These are phyloP conservation scores for Caenorhabditis auriculariae DNA, from an alignment of 2,888 invertebrate genomes.

Conservation along the genomic window DNA sequence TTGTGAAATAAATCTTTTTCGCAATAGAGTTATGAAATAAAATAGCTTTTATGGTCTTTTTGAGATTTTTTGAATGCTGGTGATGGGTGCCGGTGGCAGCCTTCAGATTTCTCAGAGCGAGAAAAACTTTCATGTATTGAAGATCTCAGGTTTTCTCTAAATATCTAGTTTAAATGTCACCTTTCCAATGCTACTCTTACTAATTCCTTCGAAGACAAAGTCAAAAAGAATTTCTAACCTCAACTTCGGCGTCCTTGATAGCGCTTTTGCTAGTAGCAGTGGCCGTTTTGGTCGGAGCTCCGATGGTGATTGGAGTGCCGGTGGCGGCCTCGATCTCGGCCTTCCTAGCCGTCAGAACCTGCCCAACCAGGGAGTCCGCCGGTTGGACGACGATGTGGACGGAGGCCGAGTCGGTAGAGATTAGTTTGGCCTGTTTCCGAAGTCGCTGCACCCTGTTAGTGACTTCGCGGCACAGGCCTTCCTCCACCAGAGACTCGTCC, in stretches of 20 bases:
- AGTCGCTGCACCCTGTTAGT: slow-evolving; percentile 94
- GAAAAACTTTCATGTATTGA: too few relatives aligned
- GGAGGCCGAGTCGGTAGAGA: slow-evolving; percentile 45
- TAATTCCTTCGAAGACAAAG: not conserved
- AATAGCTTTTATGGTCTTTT: too few relatives aligned
- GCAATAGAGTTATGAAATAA: too few relatives aligned
- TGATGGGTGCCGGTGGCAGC: too few relatives aligned
- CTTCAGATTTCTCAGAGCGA: too few relatives aligned
- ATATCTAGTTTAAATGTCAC: not conserved
- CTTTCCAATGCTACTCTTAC: not conserved
- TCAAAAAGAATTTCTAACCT: slow-evolving; percentile 20
- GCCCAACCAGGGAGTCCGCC: slow-evolving; percentile 29
- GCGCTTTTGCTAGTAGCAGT: slow-evolving; percentile 34
- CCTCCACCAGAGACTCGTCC: slow-evolving; percentile 85
- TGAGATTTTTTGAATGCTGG: too few relatives aligned
- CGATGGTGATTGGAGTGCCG: slow-evolving; percentile 36
- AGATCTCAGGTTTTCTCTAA: too few relatives aligned
- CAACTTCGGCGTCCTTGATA: slow-evolving; percentile 48
- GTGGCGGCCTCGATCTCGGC: slow-evolving; percentile 26
- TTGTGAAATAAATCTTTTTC: too few relatives aligned
- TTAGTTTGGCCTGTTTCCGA: slow-evolving; percentile 72
- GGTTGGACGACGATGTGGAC: slow-evolving; percentile 42
- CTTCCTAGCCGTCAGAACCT: slow-evolving; percentile 26
- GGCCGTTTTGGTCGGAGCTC: slow-evolving; percentile 23
- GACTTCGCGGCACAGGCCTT: slow-evolving; percentile 91